phyloP scores from a whole-genome alignment of 2,888 invertebrate genomes.

The Epirrita christyi region DNA sequence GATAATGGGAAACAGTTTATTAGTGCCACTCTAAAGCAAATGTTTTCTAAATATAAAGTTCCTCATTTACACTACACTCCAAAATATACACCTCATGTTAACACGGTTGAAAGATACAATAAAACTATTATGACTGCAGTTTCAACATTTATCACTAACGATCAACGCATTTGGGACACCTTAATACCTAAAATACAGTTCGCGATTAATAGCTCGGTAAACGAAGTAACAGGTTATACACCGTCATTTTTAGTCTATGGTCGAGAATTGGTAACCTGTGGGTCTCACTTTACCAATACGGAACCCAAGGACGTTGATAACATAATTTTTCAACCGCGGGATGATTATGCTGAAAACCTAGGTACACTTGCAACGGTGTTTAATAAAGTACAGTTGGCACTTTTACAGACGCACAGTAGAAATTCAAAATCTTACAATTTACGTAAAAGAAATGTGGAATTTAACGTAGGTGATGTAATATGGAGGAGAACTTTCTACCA shows the following conservation, averaged over 20 bases:
- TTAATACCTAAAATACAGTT: constrained; percentile 36
- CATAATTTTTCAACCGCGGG: constrained; percentile 31
- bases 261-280: constrained; percentile 15
- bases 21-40: constrained; percentile 6
- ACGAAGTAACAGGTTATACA: constrained; percentile 36
- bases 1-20: constrained; percentile 44
- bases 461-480: constrained; percentile 33
- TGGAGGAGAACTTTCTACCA: constrained; percentile 25
- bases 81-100: constrained; percentile 4
- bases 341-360: constrained; percentile 28
- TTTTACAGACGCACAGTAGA: constrained; percentile 24
- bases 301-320: constrained; percentile 23
- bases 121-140: constrained; percentile 36
- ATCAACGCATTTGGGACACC: constrained; percentile 27
- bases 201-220: constrained; percentile 38
- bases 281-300: constrained; percentile 25
- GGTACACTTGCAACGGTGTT: constrained; percentile 18
- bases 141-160: constrained; percentile 15
- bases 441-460: constrained; percentile 28
- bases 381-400: constrained; percentile 24
- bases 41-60: constrained; percentile 38
- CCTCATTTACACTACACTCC: constrained; percentile 36
- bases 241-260: constrained; percentile 37
- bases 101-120: constrained; percentile 18
- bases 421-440: constrained; percentile 32